Conservation (phyloP, 2,888 invertebrate species). For the Aphodius granarius region DNA sequence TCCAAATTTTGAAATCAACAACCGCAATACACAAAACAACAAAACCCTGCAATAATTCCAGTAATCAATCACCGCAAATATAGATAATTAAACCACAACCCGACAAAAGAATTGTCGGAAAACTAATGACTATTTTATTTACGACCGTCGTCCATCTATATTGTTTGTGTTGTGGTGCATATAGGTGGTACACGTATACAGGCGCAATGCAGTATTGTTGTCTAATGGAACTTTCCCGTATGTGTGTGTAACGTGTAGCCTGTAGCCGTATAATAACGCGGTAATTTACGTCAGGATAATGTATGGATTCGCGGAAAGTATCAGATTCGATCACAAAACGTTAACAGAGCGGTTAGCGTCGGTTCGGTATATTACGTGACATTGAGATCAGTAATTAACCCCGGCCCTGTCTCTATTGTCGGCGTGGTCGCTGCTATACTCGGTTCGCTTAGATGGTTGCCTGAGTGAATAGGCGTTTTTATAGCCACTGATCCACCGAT, state of each 20-base stretch:
- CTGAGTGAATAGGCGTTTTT: not conserved
- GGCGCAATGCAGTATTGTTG: not conserved
- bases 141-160: not conserved
- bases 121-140: not conserved
- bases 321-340: conserved; percentile 1
- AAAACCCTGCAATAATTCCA: not conserved
- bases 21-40: not conserved
- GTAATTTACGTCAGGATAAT: conserved; percentile 9
- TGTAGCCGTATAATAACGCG: not conserved
- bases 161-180: not conserved
- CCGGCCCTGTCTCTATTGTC: not conserved
- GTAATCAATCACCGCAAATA: not conserved
- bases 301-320: conserved; percentile 9
- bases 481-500: not conserved
- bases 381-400: conserved; percentile 11
- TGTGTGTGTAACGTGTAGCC: not conserved
- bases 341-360: not conserved
- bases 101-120: not conserved
- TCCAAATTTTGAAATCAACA: not conserved
- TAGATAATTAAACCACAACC: not conserved
- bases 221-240: not conserved
- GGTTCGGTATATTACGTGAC: conserved; percentile 7
- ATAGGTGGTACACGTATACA: not conserved
- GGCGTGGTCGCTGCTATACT: not conserved
- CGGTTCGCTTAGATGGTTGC: conserved; percentile 9